phyloP scores from a whole-genome alignment of 2,888 invertebrate species.

The Nudaria mundana region DNA sequence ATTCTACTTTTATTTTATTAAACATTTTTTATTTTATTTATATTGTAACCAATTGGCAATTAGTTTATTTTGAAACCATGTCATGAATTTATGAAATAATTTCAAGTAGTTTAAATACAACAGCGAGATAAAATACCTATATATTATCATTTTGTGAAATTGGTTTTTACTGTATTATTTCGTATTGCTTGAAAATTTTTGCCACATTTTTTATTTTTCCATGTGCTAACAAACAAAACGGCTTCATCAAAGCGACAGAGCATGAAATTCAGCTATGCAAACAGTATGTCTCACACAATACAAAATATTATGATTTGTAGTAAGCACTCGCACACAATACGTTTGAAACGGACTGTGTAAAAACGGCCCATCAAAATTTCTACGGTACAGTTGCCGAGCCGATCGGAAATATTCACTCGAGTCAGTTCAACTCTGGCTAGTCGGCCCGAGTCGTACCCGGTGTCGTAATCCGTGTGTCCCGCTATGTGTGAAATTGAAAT shows the following conservation, averaged over 20 bases:
- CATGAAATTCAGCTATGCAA: constrained; percentile 31
- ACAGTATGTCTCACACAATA: constrained; percentile 33
- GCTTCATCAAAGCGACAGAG: constrained; percentile 35
- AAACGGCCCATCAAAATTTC: constrained; percentile 72
- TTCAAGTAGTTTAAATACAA: too few relatives aligned
- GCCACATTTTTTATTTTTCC: too few relatives aligned
- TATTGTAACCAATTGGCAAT: not conserved
- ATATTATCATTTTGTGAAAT: too few relatives aligned
- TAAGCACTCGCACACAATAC: constrained; percentile 61
- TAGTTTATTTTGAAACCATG: constrained; percentile 1
- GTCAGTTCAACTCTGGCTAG: constrained; percentile 29
- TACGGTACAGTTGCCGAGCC: constrained; percentile 63
- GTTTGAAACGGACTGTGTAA: constrained; percentile 73
- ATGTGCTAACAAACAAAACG: constrained; percentile 27
- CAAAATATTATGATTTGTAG: constrained; percentile 50
- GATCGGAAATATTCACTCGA: constrained; percentile 66
- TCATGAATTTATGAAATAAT: constrained; percentile 1
- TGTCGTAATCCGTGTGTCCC: constrained; percentile 61
- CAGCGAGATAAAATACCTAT: too few relatives aligned
- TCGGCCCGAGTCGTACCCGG: constrained; percentile 29
- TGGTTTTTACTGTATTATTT: too few relatives aligned
- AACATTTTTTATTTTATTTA: constrained; percentile 1
- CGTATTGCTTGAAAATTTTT: too few relatives aligned
- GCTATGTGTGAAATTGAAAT: constrained; percentile 75
- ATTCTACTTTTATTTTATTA: constrained; percentile 5